These are phyloP conservation scores for Pipistrellus kuhlii DNA, from an alignment of 2,797 vertebrate species.

Conservation along the genomic window DNA sequence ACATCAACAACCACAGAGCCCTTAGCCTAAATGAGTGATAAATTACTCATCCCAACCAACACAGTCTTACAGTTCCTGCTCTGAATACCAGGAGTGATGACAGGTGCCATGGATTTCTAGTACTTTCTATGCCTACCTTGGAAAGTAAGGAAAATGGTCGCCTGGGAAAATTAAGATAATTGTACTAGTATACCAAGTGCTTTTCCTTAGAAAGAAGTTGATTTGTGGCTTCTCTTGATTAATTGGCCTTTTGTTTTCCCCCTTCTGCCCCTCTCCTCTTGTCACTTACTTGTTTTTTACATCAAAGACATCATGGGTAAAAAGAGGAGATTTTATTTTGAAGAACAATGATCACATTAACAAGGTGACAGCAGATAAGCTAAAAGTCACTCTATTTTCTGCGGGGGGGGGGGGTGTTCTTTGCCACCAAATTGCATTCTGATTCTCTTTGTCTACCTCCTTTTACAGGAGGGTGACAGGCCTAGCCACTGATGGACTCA, in stretches of 20 bases:
- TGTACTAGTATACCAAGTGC: conserved; percentile 25
- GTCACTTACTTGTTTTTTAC: conserved; percentile 53
- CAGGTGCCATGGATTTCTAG: conserved; percentile 51
- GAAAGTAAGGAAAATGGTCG: conserved; percentile 66
- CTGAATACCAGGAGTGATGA: conserved; percentile 57
- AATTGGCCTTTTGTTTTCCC: conserved; percentile 63
- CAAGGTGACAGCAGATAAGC: conserved; percentile 83
- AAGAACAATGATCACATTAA: conserved; percentile 83
- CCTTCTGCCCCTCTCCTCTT: conserved; percentile 13
- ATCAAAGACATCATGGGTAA: conserved; percentile 68
- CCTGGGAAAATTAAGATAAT: conserved; percentile 73
- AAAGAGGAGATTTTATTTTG: conserved; percentile 81
- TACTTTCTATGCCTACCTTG: conserved; percentile 58
- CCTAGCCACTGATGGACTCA: conserved; percentile 65
- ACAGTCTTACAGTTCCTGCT: background rate
- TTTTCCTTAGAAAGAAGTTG: conserved; percentile 66
- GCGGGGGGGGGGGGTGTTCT: conserved; percentile 58
- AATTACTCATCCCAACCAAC: conserved; percentile 2
- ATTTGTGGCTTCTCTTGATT: conserved; percentile 71
- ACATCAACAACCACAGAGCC: conserved; percentile 21
- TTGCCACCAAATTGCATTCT: conserved; percentile 69
- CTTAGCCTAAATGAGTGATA: conserved; percentile 52
- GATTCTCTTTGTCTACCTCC: conserved; percentile 74
- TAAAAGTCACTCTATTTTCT: conserved; percentile 82
- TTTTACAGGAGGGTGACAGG: conserved; percentile 67